Evolutionary conservation across 2,113 vertebrate species (phyloP).

Genomic region (Sarotherodon lohbergeri): DNA sequence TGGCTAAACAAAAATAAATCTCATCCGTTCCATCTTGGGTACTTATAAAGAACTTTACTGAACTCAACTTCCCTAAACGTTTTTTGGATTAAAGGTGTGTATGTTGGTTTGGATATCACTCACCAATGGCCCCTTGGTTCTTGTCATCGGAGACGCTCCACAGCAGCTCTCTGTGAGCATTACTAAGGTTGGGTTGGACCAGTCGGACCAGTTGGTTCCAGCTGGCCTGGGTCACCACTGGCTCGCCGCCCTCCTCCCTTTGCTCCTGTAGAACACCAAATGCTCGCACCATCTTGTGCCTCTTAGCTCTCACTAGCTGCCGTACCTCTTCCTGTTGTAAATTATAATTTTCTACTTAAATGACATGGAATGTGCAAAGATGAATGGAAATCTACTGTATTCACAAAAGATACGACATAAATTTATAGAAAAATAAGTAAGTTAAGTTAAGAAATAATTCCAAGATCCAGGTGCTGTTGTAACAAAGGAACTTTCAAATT

Average conservation of each 20-base stretch:
- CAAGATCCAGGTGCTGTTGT: not conserved
- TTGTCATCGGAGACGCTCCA: slow-evolving; percentile 78
- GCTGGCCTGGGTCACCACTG: slow-evolving; percentile 71
- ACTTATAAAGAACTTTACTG: not conserved
- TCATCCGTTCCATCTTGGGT: not conserved
- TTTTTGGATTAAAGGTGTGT: not conserved
- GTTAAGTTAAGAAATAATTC: not conserved
- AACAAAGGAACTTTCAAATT: not conserved
- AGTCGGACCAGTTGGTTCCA: slow-evolving; percentile 81
- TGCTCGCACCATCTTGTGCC: slow-evolving; percentile 84
- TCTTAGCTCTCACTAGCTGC: slow-evolving; percentile 85
- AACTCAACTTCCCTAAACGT: not conserved
- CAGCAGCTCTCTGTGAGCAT: slow-evolving; percentile 82
- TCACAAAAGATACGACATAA: not conserved
- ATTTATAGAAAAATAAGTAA: not conserved
- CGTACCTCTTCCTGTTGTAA: slow-evolving; percentile 85
- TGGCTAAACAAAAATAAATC: not conserved
- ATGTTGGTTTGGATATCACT: slow-evolving; percentile 5
- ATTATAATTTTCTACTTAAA: not conserved
- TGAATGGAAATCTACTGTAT: not conserved
- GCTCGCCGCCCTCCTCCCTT: slow-evolving; percentile 60
- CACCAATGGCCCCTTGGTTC: slow-evolving; percentile 80
- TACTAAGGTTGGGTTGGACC: slow-evolving; percentile 79
- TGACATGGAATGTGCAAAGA: not conserved
- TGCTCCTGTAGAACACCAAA: slow-evolving; percentile 84